Conservation (phyloP, 1,140 invertebrate species). For the Chironomus tepperi region DNA sequence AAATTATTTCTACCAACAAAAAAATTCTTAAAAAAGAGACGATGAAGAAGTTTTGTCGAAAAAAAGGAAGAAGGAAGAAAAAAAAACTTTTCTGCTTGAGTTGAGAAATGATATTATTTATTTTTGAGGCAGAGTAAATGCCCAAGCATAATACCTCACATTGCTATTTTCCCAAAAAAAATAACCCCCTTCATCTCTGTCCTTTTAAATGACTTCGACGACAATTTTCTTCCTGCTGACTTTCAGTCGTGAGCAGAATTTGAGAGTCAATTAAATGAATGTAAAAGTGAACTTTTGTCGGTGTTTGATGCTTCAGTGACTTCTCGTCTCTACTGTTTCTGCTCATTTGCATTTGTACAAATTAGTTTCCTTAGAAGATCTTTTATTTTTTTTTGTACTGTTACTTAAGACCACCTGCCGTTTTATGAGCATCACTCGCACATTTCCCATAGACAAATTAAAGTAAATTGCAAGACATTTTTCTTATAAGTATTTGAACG, state of each 20-base stretch:
- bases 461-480: neutral
- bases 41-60: neutral
- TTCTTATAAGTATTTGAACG: neutral
- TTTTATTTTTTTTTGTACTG: neutral
- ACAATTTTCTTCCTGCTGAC: slow-evolving; percentile 19
- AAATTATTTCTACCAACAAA: slow-evolving; percentile 19
- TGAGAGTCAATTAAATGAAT: slow-evolving; percentile 18
- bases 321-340: neutral
- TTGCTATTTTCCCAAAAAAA: neutral
- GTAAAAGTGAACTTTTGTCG: slow-evolving; percentile 16
- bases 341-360: slow-evolving; percentile 21
- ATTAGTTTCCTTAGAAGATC: neutral
- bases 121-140: slow-evolving; percentile 5
- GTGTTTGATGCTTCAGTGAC: slow-evolving; percentile 16
- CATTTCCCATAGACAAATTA: slow-evolving; percentile 1
- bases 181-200: neutral
- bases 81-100: slow-evolving; percentile 21
- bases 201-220: neutral
- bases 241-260: slow-evolving; percentile 5
- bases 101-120: slow-evolving; percentile 22
- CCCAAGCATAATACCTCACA: neutral
- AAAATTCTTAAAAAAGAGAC: neutral
- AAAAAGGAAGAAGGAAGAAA: neutral
- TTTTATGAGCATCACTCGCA: neutral
- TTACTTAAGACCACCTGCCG: slow-evolving; percentile 9